Evolutionary conservation across 2,797 vertebrate species (phyloP).

Genomic region (Oryzias dopingdopingensis): DNA sequence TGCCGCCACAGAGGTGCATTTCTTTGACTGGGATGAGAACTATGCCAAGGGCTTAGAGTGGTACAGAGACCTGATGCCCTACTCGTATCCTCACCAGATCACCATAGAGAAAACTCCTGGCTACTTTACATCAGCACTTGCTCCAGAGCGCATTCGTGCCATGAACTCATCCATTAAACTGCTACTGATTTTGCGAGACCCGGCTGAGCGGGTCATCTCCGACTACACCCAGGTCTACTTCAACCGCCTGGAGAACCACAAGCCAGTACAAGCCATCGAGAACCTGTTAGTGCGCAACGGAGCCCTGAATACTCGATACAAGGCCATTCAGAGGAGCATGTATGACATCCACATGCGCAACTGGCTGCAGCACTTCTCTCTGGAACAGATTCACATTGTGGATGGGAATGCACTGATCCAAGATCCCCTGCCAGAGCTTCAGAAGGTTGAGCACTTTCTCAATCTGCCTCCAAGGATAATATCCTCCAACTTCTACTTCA

Average conservation of each 20-base stretch:
- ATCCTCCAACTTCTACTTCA: conserved; percentile 94
- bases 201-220: conserved; percentile 89
- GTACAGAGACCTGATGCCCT: conserved; percentile 91
- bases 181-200: conserved; percentile 89
- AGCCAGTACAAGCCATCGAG: conserved; percentile 92
- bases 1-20: conserved; percentile 92
- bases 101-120: conserved; percentile 94
- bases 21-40: conserved; percentile 96
- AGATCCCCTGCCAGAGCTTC: conserved; percentile 87
- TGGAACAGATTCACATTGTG: conserved; percentile 92
- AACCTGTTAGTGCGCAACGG: conserved; percentile 90
- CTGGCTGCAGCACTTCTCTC: conserved; percentile 89
- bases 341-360: conserved; percentile 92
- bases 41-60: conserved; percentile 90
- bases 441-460: conserved; percentile 90
- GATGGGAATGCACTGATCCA: conserved; percentile 90
- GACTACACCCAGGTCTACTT: conserved; percentile 97
- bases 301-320: conserved; percentile 88
- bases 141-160: conserved; percentile 86
- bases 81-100: conserved; percentile 90
- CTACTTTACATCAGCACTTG: conserved; percentile 89
- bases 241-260: conserved; percentile 91
- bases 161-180: conserved; percentile 94
- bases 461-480: conserved; percentile 87
- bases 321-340: conserved; percentile 91